Evolutionary conservation across 2,888 invertebrate species (phyloP).

Genomic region (Tiliacea citrago): DNA sequence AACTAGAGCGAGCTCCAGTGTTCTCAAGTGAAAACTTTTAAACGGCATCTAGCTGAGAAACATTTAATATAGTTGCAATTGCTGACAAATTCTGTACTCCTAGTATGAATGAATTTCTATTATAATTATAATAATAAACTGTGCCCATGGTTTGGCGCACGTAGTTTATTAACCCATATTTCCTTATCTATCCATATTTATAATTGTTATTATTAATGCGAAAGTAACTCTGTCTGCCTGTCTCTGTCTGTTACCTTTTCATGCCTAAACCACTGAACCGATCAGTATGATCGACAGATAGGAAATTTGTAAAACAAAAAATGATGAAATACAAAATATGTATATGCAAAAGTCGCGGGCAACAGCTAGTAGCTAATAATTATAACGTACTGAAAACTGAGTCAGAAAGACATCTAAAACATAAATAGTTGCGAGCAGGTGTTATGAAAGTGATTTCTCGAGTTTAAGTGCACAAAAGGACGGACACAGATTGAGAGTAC

Average conservation of each 20-base stretch:
- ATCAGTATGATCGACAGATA: neutral
- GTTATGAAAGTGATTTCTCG: too few relatives aligned
- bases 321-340: neutral
- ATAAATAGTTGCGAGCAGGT: too few relatives aligned
- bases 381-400: neutral
- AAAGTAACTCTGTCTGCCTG: too few relatives aligned
- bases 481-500: too few relatives aligned
- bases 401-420: too few relatives aligned
- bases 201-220: neutral
- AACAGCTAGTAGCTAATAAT: too few relatives aligned
- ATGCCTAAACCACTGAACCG: neutral
- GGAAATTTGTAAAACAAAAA: too few relatives aligned
- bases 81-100: conserved; percentile 26
- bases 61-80: conserved; percentile 53
- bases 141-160: neutral
- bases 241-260: neutral
- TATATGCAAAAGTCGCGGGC: neutral
- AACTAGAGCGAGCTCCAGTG: conserved; percentile 28
- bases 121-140: neutral
- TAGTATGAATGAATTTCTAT: neutral
- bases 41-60: conserved; percentile 35
- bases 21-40: conserved; percentile 48
- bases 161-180: neutral
- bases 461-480: too few relatives aligned
- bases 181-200: neutral